Evolutionary conservation across 2,113 vertebrate species (phyloP).

Genomic region (Sebastes fasciatus): DNA sequence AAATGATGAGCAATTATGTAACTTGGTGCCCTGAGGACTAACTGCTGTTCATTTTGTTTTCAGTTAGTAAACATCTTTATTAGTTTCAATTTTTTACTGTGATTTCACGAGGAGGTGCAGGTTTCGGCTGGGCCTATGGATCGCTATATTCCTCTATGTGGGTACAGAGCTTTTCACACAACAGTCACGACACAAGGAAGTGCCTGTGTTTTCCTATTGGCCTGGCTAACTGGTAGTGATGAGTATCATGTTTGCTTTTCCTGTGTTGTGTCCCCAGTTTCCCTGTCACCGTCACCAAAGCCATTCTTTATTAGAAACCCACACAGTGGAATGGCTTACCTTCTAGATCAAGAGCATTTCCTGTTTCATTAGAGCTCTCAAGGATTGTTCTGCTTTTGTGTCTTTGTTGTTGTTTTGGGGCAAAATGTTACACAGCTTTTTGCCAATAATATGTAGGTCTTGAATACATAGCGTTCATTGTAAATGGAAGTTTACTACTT

Average conservation of each 20-base stretch:
- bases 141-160: background rate
- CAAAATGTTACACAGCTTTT: background rate
- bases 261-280: constrained; percentile 53
- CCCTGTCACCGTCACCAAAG: constrained; percentile 22
- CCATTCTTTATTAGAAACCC: constrained; percentile 15
- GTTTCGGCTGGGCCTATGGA: background rate
- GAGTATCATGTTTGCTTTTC: constrained; percentile 65
- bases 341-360: constrained; percentile 30
- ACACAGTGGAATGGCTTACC: background rate
- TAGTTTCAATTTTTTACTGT: background rate
- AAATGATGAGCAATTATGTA: background rate
- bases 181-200: constrained; percentile 51
- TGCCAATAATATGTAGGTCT: background rate
- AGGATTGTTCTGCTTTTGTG: background rate
- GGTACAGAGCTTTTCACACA: background rate
- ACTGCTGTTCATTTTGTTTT: background rate
- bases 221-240: constrained; percentile 32
- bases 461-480: background rate
- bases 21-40: background rate
- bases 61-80: background rate
- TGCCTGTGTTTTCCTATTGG: constrained; percentile 54
- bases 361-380: constrained; percentile 14
- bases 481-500: background rate
- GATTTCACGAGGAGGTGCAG: background rate
- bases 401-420: background rate